A percentile compares a stretch with the other conserved stretches of the same genome.
These are phyloP conservation scores for Cuniculus paca DNA, from an alignment of 2,797 vertebrate species.

Conservation along the genomic window DNA sequence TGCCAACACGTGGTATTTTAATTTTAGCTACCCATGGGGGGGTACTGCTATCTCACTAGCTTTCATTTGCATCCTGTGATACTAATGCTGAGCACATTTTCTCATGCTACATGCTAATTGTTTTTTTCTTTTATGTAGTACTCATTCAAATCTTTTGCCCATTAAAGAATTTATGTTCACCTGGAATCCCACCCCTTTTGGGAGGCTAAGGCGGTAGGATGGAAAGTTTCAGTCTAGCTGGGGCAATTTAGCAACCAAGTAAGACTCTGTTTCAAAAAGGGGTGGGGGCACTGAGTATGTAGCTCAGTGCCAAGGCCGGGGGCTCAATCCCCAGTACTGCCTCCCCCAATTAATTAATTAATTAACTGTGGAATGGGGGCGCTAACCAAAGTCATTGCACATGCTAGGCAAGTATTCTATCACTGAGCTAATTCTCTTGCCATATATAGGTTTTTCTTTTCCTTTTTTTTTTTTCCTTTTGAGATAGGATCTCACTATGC, in stretches of 20 bases:
- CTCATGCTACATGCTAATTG: background rate
- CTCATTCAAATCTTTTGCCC: background rate
- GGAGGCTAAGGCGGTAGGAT: too few relatives aligned
- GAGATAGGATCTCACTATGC: too few relatives aligned
- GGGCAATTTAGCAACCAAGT: background rate
- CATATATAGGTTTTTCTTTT: background rate
- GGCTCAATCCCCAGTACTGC: background rate
- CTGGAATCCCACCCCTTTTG: background rate
- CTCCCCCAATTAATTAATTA: too few relatives aligned
- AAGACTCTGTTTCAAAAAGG: background rate
- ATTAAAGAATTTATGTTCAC: background rate
- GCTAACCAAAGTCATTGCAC: background rate
- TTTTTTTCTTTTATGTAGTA: background rate
- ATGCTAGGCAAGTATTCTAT: background rate
- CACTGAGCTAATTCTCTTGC: background rate
- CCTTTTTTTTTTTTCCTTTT: background rate
- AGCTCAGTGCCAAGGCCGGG: background rate
- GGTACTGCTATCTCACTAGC: background rate
- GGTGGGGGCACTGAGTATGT: background rate
- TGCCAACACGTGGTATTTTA: background rate
- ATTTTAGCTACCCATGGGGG: background rate
- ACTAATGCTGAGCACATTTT: background rate
- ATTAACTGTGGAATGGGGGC: background rate
- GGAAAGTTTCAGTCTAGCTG: background rate
- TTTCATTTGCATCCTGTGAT: constrained; percentile 32